Conservation (phyloP, 2,797 vertebrate species). For the Steatocranus sp. region DNA sequence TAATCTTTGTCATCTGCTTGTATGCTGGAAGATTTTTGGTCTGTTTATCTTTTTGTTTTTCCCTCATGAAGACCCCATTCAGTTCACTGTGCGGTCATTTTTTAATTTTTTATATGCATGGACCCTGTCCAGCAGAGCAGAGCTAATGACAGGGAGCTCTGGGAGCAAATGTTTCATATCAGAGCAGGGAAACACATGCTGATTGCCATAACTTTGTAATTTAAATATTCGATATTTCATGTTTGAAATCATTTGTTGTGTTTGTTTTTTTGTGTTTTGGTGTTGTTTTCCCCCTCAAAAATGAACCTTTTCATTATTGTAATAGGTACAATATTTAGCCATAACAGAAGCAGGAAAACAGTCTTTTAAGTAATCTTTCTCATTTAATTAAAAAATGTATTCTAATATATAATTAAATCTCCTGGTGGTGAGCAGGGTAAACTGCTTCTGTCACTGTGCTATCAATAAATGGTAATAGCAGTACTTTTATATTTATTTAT, state of each 20-base stretch:
- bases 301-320: not conserved
- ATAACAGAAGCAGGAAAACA: not conserved
- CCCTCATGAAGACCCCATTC: slow-evolving; percentile 32
- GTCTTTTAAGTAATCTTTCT: not conserved
- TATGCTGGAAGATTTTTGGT: not conserved
- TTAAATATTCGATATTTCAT: not conserved
- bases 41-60: not conserved
- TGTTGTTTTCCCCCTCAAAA: not conserved
- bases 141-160: not conserved
- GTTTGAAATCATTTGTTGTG: not conserved
- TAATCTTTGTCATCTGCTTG: not conserved
- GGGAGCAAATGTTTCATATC: not conserved
- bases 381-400: not conserved
- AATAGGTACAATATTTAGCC: not conserved
- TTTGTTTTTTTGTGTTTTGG: not conserved
- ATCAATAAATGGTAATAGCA: not conserved
- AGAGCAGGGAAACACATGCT: not conserved
- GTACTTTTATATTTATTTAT: not conserved
- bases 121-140: not conserved
- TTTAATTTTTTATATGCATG: not conserved
- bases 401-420: not conserved
- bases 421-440: not conserved
- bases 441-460: not conserved
- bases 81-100: not conserved
- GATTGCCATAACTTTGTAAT: not conserved